phyloP scores from a whole-genome alignment of 2,888 invertebrate species.

The Tethea ocularis region DNA sequence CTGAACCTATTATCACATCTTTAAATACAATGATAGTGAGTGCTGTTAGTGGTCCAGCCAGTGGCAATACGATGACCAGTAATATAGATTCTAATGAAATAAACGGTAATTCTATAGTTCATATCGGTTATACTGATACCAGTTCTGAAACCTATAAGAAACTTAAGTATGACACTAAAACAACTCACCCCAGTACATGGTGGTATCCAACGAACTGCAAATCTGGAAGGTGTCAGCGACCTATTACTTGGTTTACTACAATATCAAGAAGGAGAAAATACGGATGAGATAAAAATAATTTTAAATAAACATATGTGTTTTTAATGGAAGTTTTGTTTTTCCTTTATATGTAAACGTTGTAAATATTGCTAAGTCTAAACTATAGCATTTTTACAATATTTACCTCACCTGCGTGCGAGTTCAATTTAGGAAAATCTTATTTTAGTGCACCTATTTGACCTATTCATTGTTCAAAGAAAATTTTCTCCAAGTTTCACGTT shows the following conservation, averaged over 20 bases:
- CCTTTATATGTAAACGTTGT: too few species aligned
- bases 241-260: not conserved
- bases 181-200: not conserved
- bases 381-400: too few species aligned
- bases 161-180: not conserved
- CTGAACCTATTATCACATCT: not conserved
- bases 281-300: not conserved
- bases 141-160: not conserved
- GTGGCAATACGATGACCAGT: not conserved
- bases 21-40: not conserved
- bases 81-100: not conserved
- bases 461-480: too few species aligned
- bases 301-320: not conserved
- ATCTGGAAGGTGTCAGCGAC: not conserved
- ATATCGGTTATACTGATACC: too few species aligned
- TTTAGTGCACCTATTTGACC: too few species aligned
- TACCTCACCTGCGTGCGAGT: too few species aligned
- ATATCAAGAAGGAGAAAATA: not conserved
- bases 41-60: not conserved
- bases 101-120: too few species aligned
- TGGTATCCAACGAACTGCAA: not conserved
- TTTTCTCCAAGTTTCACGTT: too few species aligned
- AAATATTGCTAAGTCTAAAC: too few species aligned
- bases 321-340: not conserved
- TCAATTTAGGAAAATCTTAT: too few species aligned